phyloP scores from a whole-genome alignment of 2,888 invertebrate species.

The Hymenopus coronatus region DNA sequence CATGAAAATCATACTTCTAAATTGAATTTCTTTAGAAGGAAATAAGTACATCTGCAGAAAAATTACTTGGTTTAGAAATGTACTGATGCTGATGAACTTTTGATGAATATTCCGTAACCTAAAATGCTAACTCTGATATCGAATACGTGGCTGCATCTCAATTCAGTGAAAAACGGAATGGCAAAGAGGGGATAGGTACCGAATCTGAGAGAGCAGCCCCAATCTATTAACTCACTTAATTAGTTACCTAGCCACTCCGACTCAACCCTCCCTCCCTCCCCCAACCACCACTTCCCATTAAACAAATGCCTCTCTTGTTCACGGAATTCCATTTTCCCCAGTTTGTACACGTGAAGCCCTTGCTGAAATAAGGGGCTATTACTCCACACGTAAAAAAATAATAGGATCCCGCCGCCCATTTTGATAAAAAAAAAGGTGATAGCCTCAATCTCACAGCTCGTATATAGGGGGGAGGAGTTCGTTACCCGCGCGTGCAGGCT shows the following conservation, averaged over 20 bases:
- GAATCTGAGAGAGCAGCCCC: background rate
- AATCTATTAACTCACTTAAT: background rate
- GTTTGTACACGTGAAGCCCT: background rate
- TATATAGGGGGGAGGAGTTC: background rate
- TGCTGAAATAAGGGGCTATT: background rate
- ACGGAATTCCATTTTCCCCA: background rate
- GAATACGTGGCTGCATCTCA: background rate
- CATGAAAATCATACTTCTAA: no score
- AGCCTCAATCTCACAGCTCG: background rate
- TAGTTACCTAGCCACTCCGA: background rate
- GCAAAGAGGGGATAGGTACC: background rate
- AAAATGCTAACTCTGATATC: background rate
- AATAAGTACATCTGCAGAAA: no score
- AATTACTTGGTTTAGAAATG: no score
- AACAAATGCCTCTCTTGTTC: background rate
- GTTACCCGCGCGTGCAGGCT: background rate
- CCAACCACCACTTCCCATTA: background rate
- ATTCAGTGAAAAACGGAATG: background rate
- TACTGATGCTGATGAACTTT: no score
- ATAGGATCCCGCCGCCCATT: background rate
- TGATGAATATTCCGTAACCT: no score
- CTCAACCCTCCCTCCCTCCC: background rate
- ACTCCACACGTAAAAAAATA: conserved; percentile 7
- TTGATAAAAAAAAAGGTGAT: background rate
- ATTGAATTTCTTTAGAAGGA: no score